Conservation (phyloP, 2,113 vertebrate genomes). For the Petroica traversi region DNA sequence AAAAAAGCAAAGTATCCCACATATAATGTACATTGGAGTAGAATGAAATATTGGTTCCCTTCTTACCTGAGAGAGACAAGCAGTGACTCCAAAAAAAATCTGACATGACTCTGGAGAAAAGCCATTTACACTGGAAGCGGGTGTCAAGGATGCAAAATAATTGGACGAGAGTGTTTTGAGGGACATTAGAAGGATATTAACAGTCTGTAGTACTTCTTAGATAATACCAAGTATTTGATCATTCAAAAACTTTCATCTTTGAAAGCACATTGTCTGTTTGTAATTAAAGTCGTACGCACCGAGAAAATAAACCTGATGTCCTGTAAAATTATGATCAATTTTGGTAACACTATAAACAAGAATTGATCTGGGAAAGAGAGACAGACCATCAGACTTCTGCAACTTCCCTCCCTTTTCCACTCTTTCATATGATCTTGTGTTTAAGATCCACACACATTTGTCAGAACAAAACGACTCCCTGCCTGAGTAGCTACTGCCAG, state of each 20-base stretch:
- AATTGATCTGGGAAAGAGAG: not conserved
- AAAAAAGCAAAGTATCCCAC: not conserved
- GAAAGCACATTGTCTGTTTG: not conserved
- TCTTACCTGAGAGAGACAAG: slow-evolving; percentile 91
- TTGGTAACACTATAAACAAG: not conserved
- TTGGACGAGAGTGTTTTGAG: not conserved
- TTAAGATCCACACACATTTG: not conserved
- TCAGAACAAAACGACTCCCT: not conserved
- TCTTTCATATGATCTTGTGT: not conserved
- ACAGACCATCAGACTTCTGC: rapidly evolving
- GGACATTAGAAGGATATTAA: not conserved
- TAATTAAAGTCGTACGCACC: not conserved
- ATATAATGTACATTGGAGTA: not conserved
- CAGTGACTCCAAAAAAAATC: slow-evolving; percentile 93
- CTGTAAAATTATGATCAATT: not conserved
- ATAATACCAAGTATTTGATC: not conserved
- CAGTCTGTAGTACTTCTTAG: not conserved
- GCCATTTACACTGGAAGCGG: slow-evolving; percentile 84
- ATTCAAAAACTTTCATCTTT: not conserved
- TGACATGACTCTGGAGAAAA: slow-evolving; percentile 97
- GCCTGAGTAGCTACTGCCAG: not conserved
- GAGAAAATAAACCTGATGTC: not conserved
- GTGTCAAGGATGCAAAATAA: slow-evolving; percentile 76
- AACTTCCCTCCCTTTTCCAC: not conserved
- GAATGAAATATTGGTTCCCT: not conserved